These are phyloP conservation scores for Sthenelais limicola DNA, from an alignment of 2,888 invertebrate species.

Conservation along the genomic window DNA sequence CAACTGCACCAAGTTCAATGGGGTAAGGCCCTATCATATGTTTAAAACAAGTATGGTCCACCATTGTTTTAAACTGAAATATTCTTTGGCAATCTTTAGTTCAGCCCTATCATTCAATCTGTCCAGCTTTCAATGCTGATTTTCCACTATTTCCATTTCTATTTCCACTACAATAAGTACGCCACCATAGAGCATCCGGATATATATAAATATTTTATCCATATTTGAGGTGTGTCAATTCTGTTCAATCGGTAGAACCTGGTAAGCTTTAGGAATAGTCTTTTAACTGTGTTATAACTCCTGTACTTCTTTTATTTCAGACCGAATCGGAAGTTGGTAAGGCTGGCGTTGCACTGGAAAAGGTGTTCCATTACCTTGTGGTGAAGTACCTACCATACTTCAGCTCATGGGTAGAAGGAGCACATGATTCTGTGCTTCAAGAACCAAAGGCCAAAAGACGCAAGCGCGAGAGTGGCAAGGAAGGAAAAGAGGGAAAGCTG, in stretches of 20 bases:
- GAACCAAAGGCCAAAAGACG: conserved; percentile 7
- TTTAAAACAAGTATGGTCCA: not conserved
- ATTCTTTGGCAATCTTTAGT: not conserved
- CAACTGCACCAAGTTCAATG: conserved; percentile 88
- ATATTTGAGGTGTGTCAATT: too few relatives aligned
- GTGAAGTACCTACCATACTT: conserved; percentile 59
- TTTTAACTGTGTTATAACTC: too few relatives aligned
- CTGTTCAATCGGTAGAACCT: too few relatives aligned
- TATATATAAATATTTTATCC: too few relatives aligned
- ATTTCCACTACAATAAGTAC: too few relatives aligned
- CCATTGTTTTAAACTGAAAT: not conserved
- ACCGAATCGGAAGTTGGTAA: conserved; percentile 63
- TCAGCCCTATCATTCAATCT: not conserved
- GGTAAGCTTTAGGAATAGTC: too few relatives aligned
- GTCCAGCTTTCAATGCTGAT: not conserved
- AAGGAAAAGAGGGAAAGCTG: too few relatives aligned
- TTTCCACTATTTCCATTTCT: not conserved
- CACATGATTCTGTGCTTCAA: not conserved
- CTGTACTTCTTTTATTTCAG: conserved; percentile 57
- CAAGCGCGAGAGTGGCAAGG: conserved; percentile 22
- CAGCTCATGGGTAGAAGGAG: not conserved
- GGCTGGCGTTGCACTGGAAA: conserved; percentile 61
- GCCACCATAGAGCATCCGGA: too few relatives aligned
- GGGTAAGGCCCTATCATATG: conserved; percentile 77
- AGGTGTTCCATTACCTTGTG: conserved; percentile 62